Conservation (phyloP, 2,113 vertebrate species). For the Danionella cerebrum region DNA sequence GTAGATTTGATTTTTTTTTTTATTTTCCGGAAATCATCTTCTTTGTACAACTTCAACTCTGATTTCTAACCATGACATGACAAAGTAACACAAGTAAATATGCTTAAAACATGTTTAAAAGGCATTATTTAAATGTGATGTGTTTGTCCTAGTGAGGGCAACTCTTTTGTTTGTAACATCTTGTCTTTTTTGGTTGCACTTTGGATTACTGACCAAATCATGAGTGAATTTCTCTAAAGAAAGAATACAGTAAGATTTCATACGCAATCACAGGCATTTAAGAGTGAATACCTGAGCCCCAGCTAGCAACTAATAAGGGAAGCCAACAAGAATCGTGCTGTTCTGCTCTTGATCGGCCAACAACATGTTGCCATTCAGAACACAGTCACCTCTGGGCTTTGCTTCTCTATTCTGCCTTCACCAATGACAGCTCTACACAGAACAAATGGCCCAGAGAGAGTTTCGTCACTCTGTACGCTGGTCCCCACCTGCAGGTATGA, state of each 20-base stretch:
- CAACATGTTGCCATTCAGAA: slow-evolving; percentile 29
- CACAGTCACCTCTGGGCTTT: slow-evolving; percentile 19
- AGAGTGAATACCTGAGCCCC: background rate
- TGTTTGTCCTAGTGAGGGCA: background rate
- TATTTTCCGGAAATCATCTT: too few relatives aligned
- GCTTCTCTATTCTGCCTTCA: background rate
- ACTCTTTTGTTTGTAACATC: too few relatives aligned
- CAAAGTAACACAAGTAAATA: background rate
- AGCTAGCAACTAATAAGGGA: background rate
- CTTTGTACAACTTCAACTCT: too few relatives aligned
- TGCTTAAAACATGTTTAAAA: too few relatives aligned
- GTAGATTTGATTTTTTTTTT: too few relatives aligned
- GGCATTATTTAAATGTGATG: background rate
- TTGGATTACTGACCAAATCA: too few relatives aligned
- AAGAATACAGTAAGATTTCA: too few relatives aligned
- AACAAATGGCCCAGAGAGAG: background rate
- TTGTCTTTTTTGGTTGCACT: too few relatives aligned
- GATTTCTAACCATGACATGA: background rate
- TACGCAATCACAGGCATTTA: background rate
- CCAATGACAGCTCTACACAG: background rate
- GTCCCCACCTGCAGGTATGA: slow-evolving; percentile 24
- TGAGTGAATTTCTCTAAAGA: too few relatives aligned
- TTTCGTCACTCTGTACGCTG: background rate
- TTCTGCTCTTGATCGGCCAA: slow-evolving; percentile 8
- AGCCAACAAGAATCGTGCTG: background rate